Base-by-base conservation (phyloP, 2,888 invertebrate genomes). In the Hofmannophila pseudospretella region DNA sequence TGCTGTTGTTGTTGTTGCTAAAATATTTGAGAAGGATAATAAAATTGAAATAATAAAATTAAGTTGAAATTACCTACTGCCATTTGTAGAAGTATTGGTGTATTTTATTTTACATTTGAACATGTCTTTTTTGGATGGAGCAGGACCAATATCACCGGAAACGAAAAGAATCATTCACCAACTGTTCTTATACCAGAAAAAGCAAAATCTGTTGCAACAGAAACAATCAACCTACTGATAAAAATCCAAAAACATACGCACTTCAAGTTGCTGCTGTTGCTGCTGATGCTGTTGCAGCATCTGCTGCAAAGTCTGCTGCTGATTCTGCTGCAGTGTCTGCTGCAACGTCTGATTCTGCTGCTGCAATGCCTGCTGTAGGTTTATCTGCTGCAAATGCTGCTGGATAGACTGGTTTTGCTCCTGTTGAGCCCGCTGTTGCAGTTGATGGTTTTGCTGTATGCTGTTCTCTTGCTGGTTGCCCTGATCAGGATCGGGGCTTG, bases 381-480 rank as follows among this genome's bases (percentile, higher is more conserved):
- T 49, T 16, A 30, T 30, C 46, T 78, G 85, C 49, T 87, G 81
- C 27, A 27, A 11, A 49, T 85, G 80, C 44, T 80, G 76, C 41
- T 75, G 78, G 41, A 77, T 70, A 30, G 77, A 74, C 46, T 76
- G 75, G 45, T 68, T 75, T 42, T 75, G 77, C 37, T 78, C 73
- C 45, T 78, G 75, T 38, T 70, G 69, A 38, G 67, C 74, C 40
- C 77, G 75, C 43, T 76, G 80, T 41, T 78, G 49, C 19, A 68
- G 54, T 45, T 84, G 85, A 35, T 80, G 79, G 41, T 57, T 77
- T 45, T 79, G 84, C 45, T 79, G 84, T 34, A 75, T 68, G 34
- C 88, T 84, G 69, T 88, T 88, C 20, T 84, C 63, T 45, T 86
- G 87, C 47, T 87, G 88, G 45, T 73, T 86, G 34, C 81, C 67